Conservation (phyloP, 2,888 invertebrate genomes). For the Leptopilina syphax region DNA sequence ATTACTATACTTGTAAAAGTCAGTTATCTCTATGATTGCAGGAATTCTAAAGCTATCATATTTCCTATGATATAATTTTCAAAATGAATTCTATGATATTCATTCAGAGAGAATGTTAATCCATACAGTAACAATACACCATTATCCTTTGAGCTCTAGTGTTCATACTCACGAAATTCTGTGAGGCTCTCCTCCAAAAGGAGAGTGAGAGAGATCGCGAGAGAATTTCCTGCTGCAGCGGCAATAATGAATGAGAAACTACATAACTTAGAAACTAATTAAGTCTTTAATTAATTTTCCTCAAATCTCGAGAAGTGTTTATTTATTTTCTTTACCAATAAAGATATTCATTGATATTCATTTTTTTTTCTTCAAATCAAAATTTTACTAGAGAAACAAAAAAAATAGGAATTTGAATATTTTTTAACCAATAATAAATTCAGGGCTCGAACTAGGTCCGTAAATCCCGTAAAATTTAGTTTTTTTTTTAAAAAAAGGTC, state of each 20-base stretch:
- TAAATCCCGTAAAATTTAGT: no score
- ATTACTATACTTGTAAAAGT: no score
- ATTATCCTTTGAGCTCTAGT: slow-evolving; percentile 1
- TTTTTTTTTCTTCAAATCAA: no score
- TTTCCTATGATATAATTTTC: background rate
- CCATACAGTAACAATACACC: background rate
- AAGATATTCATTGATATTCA: no score
- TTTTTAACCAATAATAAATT: no score
- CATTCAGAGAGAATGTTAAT: background rate
- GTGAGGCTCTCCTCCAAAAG: background rate
- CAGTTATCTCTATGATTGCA: background rate
- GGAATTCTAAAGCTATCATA: background rate
- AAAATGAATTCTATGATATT: slow-evolving; percentile 7
- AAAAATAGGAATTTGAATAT: no score
- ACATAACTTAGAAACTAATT: slow-evolving; percentile 15
- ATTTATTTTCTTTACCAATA: no score
- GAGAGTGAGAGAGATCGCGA: no score
- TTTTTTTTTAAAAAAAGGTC: no score
- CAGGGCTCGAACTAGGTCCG: no score
- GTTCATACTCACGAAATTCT: background rate
- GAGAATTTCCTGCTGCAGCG: slow-evolving; percentile 8
- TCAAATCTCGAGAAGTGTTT: background rate
- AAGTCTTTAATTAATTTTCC: slow-evolving; percentile 18
- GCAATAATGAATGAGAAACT: slow-evolving; percentile 16
- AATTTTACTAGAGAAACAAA: no score